Base-by-base conservation (phyloP, 2,797 vertebrate species). In the Poeciliopsis turneri region DNA sequence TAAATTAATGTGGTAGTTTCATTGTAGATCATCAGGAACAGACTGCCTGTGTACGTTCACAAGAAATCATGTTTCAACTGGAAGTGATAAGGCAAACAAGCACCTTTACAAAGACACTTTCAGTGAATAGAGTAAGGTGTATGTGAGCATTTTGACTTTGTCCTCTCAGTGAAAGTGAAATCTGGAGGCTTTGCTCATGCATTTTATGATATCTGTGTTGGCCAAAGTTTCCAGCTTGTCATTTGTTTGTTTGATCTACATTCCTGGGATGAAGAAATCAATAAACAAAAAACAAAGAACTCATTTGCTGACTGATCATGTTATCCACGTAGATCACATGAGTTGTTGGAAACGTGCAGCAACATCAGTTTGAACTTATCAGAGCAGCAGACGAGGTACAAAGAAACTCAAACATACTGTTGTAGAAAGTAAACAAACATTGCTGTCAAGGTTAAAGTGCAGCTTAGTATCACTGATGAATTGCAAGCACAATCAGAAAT, bases 151-250 rank as follows among this genome's bases (percentile, higher is more conserved):
- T 30, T 81, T 80, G 25, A 55, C 77, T 9, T 61, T 4, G 2
- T 57, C 51, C n/a, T 76, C 43, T 43, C 25, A 28, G 43, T 72
- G 1, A 83, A 53, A 43, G 55, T 84, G 30, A 46, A 78, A n/a
- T 71, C 39, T 80, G 15, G 59, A 73, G 53, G 28, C 49, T 80
- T 16, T 74, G 4, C 57, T 74, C 1, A 36, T 55, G 13, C 64
- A 72, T 74, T 77, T 57, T 36, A 36, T 59, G 69, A 77, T 51
- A 82, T 81, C 15, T 39, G 20, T 77, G 45, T 85, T 80, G 92
- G 87, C 92, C 92, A 94, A 93, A 93, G 88, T 87, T 74, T 47
- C 87, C 75, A 77, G 78, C 64, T 82, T 83, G 81, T 82, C 69
- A 75, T 82, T 85, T 82, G 61, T 76, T 45, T 81, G 79, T 85